Conservation (phyloP, 2,113 vertebrate genomes). For the Collichthys lucidus region DNA sequence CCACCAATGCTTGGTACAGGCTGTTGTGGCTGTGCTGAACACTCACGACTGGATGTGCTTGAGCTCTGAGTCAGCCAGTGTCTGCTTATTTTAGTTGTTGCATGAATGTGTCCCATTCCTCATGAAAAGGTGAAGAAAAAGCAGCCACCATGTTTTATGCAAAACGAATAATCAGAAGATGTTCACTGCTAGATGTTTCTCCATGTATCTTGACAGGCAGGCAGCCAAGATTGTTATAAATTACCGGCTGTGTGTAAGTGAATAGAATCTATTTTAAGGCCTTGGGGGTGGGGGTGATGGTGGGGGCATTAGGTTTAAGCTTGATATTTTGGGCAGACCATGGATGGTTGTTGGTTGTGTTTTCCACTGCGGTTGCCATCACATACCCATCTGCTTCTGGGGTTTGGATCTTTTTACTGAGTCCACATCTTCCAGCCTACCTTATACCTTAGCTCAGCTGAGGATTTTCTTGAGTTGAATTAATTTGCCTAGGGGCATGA, state of each 20-base stretch:
- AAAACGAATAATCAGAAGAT: conserved; percentile 13
- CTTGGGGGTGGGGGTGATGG: not conserved
- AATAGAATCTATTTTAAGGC: conserved; percentile 64
- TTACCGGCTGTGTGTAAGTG: conserved; percentile 29
- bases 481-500: conserved; percentile 54
- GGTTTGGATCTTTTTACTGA: conserved; percentile 49
- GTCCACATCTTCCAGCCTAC: conserved; percentile 51
- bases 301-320: conserved; percentile 48
- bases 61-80: conserved; percentile 53
- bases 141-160: not conserved
- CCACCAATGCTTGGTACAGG: conserved; percentile 3
- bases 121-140: not conserved
- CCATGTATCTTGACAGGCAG: conserved; percentile 34
- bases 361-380: conserved; percentile 72
- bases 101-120: conserved; percentile 27
- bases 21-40: conserved; percentile 10
- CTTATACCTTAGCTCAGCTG: conserved; percentile 25
- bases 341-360: conserved; percentile 46
- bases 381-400: conserved; percentile 62
- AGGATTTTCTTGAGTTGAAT: conserved; percentile 54
- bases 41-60: conserved; percentile 30
- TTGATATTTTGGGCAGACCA: conserved; percentile 71
- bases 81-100: conserved; percentile 34
- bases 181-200: not conserved
- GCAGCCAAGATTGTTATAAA: conserved; percentile 18